A percentile compares a stretch with the other conserved stretches of the same genome.
Conservation (phyloP, 2,888 invertebrate genomes). For the Diaphora mendica region DNA sequence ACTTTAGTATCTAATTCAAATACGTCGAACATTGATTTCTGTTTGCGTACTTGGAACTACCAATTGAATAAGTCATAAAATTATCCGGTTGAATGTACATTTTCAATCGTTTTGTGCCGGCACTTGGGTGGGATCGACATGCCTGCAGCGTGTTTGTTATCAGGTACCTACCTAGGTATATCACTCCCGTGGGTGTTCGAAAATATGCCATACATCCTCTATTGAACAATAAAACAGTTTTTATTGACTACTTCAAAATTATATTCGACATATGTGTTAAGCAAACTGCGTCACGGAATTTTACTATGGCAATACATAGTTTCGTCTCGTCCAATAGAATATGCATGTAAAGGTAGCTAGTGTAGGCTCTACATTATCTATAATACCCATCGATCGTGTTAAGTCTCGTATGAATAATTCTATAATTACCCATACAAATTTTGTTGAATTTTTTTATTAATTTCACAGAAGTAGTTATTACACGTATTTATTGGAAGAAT, state of each 20-base stretch:
- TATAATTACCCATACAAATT: too few species aligned
- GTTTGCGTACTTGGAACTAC: slow-evolving; percentile 44
- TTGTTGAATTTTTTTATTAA: too few species aligned
- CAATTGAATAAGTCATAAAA: slow-evolving; percentile 62
- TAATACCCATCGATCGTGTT: too few species aligned
- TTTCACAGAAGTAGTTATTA: too few species aligned
- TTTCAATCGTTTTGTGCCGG: slow-evolving; percentile 53
- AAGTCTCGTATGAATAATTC: too few species aligned
- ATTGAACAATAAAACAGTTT: slow-evolving; percentile 32
- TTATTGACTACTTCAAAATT: slow-evolving; percentile 30
- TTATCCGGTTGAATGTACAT: slow-evolving; percentile 51
- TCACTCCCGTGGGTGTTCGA: slow-evolving; percentile 41
- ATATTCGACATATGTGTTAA: background rate
- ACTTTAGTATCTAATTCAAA: slow-evolving; percentile 4
- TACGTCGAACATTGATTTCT: slow-evolving; percentile 42
- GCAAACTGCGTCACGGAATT: background rate
- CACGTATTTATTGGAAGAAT: too few species aligned
- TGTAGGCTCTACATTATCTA: too few species aligned
- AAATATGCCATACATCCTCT: slow-evolving; percentile 38
- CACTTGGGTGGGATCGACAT: slow-evolving; percentile 51
- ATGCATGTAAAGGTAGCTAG: background rate
- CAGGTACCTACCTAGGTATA: slow-evolving; percentile 37
- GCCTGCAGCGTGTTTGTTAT: slow-evolving; percentile 47
- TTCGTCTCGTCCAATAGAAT: too few species aligned
- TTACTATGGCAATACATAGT: background rate